Evolutionary conservation across 2,113 vertebrate species (phyloP).

Genomic region (Pipa parva): DNA sequence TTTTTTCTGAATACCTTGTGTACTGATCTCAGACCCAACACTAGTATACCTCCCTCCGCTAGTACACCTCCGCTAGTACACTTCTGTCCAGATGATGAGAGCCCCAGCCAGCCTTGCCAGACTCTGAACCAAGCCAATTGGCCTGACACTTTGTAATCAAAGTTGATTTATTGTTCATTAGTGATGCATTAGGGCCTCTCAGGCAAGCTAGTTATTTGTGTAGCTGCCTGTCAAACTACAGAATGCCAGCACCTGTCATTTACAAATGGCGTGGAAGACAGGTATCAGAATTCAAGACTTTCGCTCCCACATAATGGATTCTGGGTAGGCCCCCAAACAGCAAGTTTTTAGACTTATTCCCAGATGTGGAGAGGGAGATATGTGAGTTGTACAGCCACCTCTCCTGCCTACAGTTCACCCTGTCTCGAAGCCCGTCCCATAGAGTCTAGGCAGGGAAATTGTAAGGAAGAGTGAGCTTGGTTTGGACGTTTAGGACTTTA

Average conservation of each 20-base stretch:
- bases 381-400: background rate
- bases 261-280: conserved; percentile 77
- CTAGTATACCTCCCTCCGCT: no score
- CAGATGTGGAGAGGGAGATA: no score
- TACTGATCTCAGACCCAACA: no score
- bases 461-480: no score
- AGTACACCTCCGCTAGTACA: no score
- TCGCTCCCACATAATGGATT: conserved; percentile 10
- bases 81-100: no score
- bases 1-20: no score
- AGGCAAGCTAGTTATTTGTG: conserved; percentile 92
- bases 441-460: background rate
- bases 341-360: no score
- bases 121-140: conserved; percentile 85
- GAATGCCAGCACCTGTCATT: conserved; percentile 94
- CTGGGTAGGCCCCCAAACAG: conserved; percentile 5
- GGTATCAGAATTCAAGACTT: conserved; percentile 58
- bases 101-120: conserved; percentile 50
- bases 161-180: conserved; percentile 99
- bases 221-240: conserved; percentile 85
- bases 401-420: background rate
- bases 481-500: no score
- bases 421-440: background rate
- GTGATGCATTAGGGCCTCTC: conserved; percentile 92
- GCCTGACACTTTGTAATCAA: conserved; percentile 98